Evolutionary conservation across 2,888 invertebrate species (phyloP).

Genomic region (Neoitamus cyanurus): DNA sequence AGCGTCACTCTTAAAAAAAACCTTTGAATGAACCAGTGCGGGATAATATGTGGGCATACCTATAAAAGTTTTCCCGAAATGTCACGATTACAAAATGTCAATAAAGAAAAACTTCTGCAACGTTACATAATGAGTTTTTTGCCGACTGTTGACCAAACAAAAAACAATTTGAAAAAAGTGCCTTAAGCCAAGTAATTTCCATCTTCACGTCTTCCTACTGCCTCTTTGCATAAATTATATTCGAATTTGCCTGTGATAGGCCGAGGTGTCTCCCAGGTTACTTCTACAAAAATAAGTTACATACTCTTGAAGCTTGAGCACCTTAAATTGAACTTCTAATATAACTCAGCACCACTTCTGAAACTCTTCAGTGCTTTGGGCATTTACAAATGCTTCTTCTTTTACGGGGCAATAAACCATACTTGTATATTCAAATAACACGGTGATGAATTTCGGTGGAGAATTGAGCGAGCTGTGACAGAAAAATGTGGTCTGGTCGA

Average conservation of each 20-base stretch:
- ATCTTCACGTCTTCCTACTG: neutral
- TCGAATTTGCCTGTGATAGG: neutral
- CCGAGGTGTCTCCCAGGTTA: neutral
- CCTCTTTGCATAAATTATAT: neutral
- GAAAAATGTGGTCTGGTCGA: neutral
- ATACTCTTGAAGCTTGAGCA: neutral
- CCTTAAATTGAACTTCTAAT: no score
- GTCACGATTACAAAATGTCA: neutral
- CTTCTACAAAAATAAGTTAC: neutral
- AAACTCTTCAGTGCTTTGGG: neutral
- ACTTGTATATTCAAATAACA: neutral
- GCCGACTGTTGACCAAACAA: neutral
- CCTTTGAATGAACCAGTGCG: neutral
- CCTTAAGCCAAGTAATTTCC: neutral
- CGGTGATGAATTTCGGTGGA: neutral
- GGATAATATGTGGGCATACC: neutral
- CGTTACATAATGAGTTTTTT: neutral
- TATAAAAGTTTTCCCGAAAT: neutral
- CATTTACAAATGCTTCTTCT: neutral
- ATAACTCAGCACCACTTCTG: neutral
- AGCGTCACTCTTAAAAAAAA: neutral
- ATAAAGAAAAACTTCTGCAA: neutral
- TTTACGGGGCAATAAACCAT: neutral
- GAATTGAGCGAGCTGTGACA: neutral
- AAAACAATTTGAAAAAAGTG: neutral